phyloP scores from a whole-genome alignment of 2,888 invertebrate genomes.

The Andrena haemorrhoa region DNA sequence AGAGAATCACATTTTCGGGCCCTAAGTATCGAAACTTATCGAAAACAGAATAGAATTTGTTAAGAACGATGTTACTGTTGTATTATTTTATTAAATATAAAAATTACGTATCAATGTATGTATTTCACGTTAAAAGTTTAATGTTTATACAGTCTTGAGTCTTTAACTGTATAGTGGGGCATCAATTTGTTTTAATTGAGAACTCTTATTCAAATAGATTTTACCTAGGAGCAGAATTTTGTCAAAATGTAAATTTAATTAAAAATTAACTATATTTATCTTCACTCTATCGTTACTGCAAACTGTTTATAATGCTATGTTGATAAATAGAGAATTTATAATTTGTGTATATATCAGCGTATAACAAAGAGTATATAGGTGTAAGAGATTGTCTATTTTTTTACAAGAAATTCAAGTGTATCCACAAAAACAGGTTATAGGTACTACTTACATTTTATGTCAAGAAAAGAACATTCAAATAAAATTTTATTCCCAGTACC shows the following conservation, averaged over 20 bases:
- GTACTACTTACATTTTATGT: neutral
- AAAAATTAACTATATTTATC: neutral
- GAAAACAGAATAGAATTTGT: neutral
- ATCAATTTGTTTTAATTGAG: neutral
- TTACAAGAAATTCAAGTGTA: neutral
- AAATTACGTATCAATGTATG: neutral
- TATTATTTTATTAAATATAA: neutral
- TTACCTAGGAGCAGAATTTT: neutral
- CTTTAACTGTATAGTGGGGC: too few relatives aligned
- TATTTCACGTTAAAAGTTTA: neutral
- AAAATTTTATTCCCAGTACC: neutral
- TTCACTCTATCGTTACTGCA: conserved; percentile 5
- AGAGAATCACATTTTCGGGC: neutral
- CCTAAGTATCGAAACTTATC: neutral
- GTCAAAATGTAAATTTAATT: neutral
- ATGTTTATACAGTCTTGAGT: too few relatives aligned
- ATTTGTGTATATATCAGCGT: conserved; percentile 15
- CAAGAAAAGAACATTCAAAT: neutral
- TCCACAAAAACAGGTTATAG: too few relatives aligned
- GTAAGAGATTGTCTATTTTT: neutral
- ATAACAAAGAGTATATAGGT: neutral
- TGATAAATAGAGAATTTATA: conserved; percentile 24
- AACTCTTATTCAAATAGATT: neutral
- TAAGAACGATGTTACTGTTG: neutral
- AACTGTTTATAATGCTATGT: conserved; percentile 5